Percentiles rank a stretch among this genome's conserved stretches.
Conservation (phyloP, 92 coral and sea anemone genomes). For the Zoanthus sansibaricus region DNA sequence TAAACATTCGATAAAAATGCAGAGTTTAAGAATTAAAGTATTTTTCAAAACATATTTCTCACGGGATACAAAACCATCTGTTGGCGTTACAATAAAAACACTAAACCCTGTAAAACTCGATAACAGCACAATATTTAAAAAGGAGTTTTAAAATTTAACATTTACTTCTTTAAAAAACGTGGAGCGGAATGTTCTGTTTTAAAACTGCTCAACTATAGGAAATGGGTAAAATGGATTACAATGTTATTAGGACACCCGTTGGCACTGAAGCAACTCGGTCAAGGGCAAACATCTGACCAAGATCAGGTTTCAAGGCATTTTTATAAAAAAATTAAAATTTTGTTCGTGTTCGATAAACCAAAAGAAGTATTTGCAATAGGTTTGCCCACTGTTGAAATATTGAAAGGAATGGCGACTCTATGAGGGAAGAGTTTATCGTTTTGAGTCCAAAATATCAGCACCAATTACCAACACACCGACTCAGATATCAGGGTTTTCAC, state of each 20-base stretch:
- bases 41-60: background rate
- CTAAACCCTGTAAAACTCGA: background rate
- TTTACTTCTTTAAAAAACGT: background rate
- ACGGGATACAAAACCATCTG: background rate
- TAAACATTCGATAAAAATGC: too few relatives aligned
- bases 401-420: background rate
- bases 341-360: background rate
- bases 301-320: slow-evolving; percentile 26
- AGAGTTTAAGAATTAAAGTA: too few relatives aligned
- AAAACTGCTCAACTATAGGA: background rate
- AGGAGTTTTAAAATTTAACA: background rate
- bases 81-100: background rate
- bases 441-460: background rate
- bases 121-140: background rate
- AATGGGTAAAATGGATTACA: background rate
- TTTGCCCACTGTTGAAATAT: background rate
- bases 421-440: background rate
- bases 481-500: slow-evolving; percentile 49
- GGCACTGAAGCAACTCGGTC: slow-evolving; percentile 21
- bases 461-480: background rate
- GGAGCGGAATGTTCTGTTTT: background rate
- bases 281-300: slow-evolving; percentile 18
- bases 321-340: background rate
- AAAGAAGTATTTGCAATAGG: background rate
- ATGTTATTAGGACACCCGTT: background rate